These are phyloP conservation scores for Drosophila watanabei DNA, from an alignment of 1,140 invertebrate species.

Conservation along the genomic window DNA sequence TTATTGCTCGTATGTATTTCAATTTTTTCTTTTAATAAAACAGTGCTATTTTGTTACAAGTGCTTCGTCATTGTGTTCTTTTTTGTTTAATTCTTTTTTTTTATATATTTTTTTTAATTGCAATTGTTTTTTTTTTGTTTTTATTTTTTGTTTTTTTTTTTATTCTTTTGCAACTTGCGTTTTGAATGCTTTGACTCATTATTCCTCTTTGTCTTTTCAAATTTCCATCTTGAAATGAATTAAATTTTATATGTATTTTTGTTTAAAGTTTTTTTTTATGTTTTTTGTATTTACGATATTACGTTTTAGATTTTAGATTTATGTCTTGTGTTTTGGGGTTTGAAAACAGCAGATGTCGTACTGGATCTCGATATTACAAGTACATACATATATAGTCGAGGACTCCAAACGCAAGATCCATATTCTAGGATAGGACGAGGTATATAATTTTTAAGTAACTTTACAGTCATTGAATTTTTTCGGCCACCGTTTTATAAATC, in stretches of 20 bases:
- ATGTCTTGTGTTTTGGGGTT: conserved; percentile 53
- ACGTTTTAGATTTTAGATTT: conserved; percentile 65
- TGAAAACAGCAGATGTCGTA: conserved; percentile 72
- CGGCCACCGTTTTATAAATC: too few relatives aligned
- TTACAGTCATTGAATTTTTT: too few relatives aligned
- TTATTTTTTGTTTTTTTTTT: conserved; percentile 18
- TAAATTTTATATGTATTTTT: conserved; percentile 18
- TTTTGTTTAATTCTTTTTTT: conserved; percentile 48
- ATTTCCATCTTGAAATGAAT: conserved; percentile 36
- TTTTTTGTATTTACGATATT: conserved; percentile 61
- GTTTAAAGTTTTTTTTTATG: conserved; percentile 2
- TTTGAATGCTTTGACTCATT: conserved; percentile 38
- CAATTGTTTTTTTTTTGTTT: conserved; percentile 34
- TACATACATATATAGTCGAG: conserved; percentile 54
- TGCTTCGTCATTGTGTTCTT: conserved; percentile 71
- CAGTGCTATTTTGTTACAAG: conserved; percentile 84
- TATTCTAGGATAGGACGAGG: too few relatives aligned
- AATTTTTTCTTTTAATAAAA: conserved; percentile 79
- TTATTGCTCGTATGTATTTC: conserved; percentile 79
- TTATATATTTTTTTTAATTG: conserved; percentile 35
- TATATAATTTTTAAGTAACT: too few relatives aligned
- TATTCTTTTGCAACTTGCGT: conserved; percentile 23
- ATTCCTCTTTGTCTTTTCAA: conserved; percentile 43
- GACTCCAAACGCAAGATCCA: too few relatives aligned
- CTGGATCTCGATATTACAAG: conserved; percentile 45